Base-by-base conservation (phyloP, 2,113 vertebrate species). In the Urocitellus parryii region DNA sequence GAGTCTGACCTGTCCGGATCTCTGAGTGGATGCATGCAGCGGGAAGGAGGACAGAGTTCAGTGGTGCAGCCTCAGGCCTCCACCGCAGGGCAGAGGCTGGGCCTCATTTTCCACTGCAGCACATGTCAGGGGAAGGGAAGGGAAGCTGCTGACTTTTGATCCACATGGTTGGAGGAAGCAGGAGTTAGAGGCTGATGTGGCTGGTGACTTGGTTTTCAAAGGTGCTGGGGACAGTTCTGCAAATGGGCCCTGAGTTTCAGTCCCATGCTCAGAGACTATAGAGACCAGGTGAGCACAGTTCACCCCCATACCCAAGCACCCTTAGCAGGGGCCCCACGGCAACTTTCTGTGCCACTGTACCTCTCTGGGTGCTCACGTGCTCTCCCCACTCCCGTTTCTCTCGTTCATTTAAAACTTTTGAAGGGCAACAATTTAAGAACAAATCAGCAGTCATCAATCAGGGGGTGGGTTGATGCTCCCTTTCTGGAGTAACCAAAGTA, bases 71-170 rank as follows among this genome's bases (percentile, higher is more conserved):
- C 76, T 74, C 39, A 45, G 73, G 67, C 63, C 17, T n/a, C 91
- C 29, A 37, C 37, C 0, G 0, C 68, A 5, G 61, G 79, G 6
- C 0, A 2, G 32, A 79, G 8, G 22, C 42, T 20, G 22, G 4
- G 0, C 17, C 3, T 22, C 68, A 8, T 51, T 39, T 42, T 61
- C 95, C 85, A 68, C 20, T 1, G 34, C 22, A 25, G 7, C 67
- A 5, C 8, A 1, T 73, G 67, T 83, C 42, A 65, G 74, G 79
- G 77, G n/a, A 74, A 56, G 25, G n/a, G 42, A 90, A 65, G 92
- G 65, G 94, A 97, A 96, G 78, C 48, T 79, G 56, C 88, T 85
- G 63, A 79, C 68, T 85, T 79, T 39, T 78, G 34, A 63, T 81
- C 68, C 77, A n/a, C 3, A 2, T 61, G 65, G 92, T 14, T 22